Conservation (phyloP, 1,140 invertebrate species). For the Platyscapa corneri region DNA sequence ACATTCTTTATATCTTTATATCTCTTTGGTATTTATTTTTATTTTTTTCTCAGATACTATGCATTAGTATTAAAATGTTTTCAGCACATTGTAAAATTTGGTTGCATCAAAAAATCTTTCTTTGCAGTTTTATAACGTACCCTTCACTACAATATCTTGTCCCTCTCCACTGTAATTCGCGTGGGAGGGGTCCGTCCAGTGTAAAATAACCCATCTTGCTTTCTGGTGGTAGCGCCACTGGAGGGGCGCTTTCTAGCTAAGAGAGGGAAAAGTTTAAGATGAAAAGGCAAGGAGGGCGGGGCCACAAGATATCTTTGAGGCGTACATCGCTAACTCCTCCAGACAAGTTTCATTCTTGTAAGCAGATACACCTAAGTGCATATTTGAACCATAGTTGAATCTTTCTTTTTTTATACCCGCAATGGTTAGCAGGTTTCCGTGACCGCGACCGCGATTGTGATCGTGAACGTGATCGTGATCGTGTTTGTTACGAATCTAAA, state of each 20-base stretch:
- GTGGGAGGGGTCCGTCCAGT: constrained; percentile 6
- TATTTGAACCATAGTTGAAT: background rate
- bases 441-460: background rate
- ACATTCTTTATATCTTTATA: too few relatives aligned
- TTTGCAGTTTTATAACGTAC: background rate
- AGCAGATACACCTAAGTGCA: background rate
- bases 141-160: too few relatives aligned
- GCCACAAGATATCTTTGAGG: constrained; percentile 15
- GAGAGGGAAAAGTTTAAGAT: background rate
- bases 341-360: constrained; percentile 24
- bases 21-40: too few relatives aligned
- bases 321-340: background rate
- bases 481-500: background rate
- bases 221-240: background rate
- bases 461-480: background rate
- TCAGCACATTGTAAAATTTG: background rate
- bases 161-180: background rate
- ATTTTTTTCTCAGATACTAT: too few relatives aligned
- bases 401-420: background rate
- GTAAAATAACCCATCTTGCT: constrained; percentile 15
- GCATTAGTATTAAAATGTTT: background rate
- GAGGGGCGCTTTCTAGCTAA: background rate
- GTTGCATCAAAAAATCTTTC: background rate
- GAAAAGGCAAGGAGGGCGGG: constrained; percentile 4
- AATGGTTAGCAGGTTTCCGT: background rate